phyloP scores from a whole-genome alignment of 1,140 invertebrate genomes.

The Plutomurus gul region DNA sequence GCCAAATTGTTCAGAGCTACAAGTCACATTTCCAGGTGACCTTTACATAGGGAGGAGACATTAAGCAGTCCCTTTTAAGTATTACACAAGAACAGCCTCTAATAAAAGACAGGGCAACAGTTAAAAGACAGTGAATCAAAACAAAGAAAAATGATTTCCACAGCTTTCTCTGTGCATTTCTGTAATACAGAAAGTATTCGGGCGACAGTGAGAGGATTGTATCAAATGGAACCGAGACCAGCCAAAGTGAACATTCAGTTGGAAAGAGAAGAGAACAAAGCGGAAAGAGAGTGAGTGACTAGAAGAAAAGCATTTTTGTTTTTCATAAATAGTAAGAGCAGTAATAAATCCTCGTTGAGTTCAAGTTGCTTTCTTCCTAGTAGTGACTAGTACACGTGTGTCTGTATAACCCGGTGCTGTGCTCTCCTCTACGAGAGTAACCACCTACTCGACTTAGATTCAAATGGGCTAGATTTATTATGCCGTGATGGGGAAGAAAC shows the following conservation, averaged over 20 bases:
- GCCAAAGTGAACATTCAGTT: neutral
- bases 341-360: constrained; percentile 30
- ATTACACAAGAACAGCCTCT: no score
- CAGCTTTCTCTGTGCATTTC: no score
- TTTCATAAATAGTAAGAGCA: constrained; percentile 28
- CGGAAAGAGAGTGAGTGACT: constrained; percentile 23
- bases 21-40: neutral
- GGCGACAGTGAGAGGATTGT: no score
- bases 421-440: neutral
- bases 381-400: no score
- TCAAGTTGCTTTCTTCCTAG: constrained; percentile 22
- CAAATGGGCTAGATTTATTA: constrained; percentile 25
- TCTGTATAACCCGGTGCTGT: neutral
- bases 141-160: no score
- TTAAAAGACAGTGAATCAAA: no score
- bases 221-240: no score
- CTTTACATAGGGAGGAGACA: no score
- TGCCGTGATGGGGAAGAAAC: constrained; percentile 11
- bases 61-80: no score
- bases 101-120: no score
- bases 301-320: constrained; percentile 13
- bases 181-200: no score
- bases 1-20: constrained; percentile 14
- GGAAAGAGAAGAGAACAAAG: constrained; percentile 19
- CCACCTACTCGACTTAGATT: neutral